Percentiles rank a stretch among this genome's conserved stretches.
These are phyloP conservation scores for Carabus problematicus DNA, from an alignment of 2,888 invertebrate species.

Conservation along the genomic window DNA sequence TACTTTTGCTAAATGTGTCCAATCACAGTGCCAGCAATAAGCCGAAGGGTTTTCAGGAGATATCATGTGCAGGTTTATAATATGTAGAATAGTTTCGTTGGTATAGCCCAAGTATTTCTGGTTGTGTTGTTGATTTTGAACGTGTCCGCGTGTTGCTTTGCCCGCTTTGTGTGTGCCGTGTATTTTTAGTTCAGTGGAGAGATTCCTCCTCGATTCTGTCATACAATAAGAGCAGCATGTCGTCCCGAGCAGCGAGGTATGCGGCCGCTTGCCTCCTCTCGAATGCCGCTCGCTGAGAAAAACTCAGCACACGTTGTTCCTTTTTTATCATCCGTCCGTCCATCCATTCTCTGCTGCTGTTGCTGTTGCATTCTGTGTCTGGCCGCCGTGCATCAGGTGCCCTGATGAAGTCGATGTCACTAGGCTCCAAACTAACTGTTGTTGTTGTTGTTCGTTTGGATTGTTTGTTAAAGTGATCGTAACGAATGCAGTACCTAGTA, in stretches of 20 bases:
- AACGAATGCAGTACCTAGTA: constrained; percentile 22
- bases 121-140: constrained; percentile 30
- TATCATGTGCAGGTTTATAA: too few relatives aligned
- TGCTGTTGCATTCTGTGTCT: constrained; percentile 30
- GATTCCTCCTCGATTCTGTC: constrained; percentile 42
- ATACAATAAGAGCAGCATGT: constrained; percentile 39
- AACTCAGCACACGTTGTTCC: constrained; percentile 13
- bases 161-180: constrained; percentile 35
- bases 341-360: constrained; percentile 19
- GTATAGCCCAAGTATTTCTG: too few relatives aligned
- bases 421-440: not conserved
- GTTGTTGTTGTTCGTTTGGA: constrained; percentile 27
- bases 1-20: not conserved
- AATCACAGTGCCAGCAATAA: too few relatives aligned
- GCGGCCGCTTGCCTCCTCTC: constrained; percentile 22
- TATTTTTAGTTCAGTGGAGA: constrained; percentile 38
- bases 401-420: not conserved
- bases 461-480: constrained; percentile 34
- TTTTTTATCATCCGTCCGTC: constrained; percentile 17
- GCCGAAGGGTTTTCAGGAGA: too few relatives aligned
- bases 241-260: constrained; percentile 21
- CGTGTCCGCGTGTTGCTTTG: constrained; percentile 1
- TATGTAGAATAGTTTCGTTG: too few relatives aligned
- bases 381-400: constrained; percentile 4
- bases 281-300: constrained; percentile 30